Conservation (phyloP, 2,113 vertebrate species). For the Hyaena hyaena region DNA sequence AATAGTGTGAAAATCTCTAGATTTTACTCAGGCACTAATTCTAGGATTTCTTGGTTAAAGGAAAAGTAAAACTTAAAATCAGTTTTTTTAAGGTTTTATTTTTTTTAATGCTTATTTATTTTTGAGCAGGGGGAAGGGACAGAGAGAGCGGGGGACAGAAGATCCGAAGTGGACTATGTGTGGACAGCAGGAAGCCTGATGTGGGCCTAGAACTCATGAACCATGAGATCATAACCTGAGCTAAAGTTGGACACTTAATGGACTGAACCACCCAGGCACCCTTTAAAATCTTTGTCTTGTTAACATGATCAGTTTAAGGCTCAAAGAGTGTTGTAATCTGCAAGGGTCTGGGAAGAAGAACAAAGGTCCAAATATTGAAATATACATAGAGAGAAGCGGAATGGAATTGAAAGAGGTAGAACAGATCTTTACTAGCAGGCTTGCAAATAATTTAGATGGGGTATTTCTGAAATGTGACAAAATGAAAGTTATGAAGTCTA, state of each 20-base stretch:
- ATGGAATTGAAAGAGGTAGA: neutral
- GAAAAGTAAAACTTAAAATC: neutral
- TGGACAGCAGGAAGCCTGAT: no score
- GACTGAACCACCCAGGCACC: no score
- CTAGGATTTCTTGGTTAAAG: neutral
- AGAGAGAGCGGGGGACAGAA: no score
- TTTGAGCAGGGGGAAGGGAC: no score
- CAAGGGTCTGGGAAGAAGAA: neutral
- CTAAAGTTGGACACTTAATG: no score
- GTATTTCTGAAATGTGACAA: conserved; percentile 18
- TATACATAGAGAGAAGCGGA: neutral
- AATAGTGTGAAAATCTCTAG: neutral
- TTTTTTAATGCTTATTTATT: no score
- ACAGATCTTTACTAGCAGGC: neutral
- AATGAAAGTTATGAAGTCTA: neutral
- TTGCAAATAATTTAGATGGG: neutral
- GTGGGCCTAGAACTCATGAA: no score
- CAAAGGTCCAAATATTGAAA: neutral
- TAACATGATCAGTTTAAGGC: neutral
- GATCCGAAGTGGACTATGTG: no score
- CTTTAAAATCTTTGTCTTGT: neutral
- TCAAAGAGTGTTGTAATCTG: neutral
- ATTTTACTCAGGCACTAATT: neutral
- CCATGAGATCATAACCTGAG: no score
- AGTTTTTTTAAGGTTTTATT: no score